These are phyloP conservation scores for Eubucco bourcierii DNA, from an alignment of 2,113 vertebrate genomes.

Conservation along the genomic window DNA sequence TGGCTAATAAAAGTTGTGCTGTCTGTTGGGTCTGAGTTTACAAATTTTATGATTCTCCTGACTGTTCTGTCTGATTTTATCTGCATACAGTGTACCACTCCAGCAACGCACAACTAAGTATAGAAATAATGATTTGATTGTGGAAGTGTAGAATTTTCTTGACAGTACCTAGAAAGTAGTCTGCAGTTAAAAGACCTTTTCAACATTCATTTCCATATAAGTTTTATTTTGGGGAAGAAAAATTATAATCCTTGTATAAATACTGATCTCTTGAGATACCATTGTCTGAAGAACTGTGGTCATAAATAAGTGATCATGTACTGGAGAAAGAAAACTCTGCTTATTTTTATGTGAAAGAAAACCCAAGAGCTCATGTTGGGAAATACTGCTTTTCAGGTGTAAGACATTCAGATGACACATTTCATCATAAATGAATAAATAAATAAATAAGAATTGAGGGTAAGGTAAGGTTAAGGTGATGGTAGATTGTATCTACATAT, in stretches of 20 bases:
- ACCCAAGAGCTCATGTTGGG: neutral
- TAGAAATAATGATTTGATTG: constrained; percentile 67
- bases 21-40: neutral
- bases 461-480: neutral
- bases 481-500: neutral
- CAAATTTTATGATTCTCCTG: neutral
- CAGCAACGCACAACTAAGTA: neutral
- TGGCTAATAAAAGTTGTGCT: neutral
- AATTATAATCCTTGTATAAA: neutral
- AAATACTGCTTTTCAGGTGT: neutral
- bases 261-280: constrained; percentile 7
- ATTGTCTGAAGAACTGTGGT: constrained; percentile 39
- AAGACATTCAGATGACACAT: neutral
- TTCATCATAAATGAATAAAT: neutral
- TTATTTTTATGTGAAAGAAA: constrained; percentile 37
- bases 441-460: neutral
- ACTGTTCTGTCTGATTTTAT: neutral
- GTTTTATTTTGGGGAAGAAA: constrained; percentile 42
- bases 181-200: constrained; percentile 58
- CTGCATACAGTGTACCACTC: neutral
- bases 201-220: constrained; percentile 71
- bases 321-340: constrained; percentile 27
- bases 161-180: constrained; percentile 11
- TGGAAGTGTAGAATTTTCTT: constrained; percentile 62
- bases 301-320: constrained; percentile 42